phyloP scores from a whole-genome alignment of 2,888 invertebrate genomes.

The Bursaphelenchus okinawaensis region DNA sequence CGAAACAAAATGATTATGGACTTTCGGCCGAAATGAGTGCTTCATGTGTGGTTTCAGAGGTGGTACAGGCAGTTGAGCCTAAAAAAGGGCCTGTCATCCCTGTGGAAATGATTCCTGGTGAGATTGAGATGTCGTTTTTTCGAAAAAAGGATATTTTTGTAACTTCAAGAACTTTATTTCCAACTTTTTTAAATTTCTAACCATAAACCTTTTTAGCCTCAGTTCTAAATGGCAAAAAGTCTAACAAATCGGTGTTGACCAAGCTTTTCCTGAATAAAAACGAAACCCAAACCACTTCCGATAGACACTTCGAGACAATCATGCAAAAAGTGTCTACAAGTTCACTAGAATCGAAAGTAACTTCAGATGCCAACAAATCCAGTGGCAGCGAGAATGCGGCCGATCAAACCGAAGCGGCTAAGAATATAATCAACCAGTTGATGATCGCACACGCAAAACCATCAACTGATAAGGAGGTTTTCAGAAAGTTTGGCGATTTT shows the following conservation, averaged over 20 bases:
- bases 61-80: not conserved
- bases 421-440: not conserved
- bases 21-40: not conserved
- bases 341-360: not conserved
- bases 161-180: too few relatives aligned
- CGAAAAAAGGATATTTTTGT: not conserved
- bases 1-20: not conserved
- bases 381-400: too few relatives aligned
- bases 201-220: conserved; percentile 3
- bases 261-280: not conserved
- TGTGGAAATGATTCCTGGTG: not conserved
- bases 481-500: conserved; percentile 23
- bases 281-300: not conserved
- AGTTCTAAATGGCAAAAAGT: conserved; percentile 7
- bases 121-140: not conserved
- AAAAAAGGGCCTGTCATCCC: not conserved
- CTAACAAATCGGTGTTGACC: not conserved
- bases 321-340: too few relatives aligned
- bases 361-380: not conserved
- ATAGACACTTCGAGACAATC: not conserved
- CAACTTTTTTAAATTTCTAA: too few relatives aligned
- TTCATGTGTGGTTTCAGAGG: not conserved
- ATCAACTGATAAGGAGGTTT: not conserved
- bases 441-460: not conserved
- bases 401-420: not conserved